Evolutionary conservation across 2,113 vertebrate species (phyloP), one percentile per base, ranked within the genome.

Genomic region (Choloepus hoffmanni): DNA sequence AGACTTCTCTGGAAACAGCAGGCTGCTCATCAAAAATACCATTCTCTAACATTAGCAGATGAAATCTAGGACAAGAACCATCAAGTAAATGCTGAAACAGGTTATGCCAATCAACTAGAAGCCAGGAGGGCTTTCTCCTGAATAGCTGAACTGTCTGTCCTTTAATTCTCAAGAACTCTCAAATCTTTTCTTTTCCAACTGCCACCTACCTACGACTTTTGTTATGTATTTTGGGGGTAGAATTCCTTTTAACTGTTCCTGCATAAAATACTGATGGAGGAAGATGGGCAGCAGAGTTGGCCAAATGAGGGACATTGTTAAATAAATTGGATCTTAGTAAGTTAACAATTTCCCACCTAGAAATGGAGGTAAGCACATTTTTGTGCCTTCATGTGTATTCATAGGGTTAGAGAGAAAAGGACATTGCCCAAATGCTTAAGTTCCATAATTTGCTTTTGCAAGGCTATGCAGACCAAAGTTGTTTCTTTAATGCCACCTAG

Each of bases 11-110:
- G 85, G 84, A 97, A 93, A 92, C 84, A 92, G 36, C 15, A 93
- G 65, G 6, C 33, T 93, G 26, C 83, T 95, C 77, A 92, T 94
- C 78, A 92, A 55, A 90, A 92, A 72, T 82, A 43, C 36, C 60
- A 60, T 94, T 95, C 58, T 90, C 14, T 94, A 90, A 81, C 58
- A 74, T 96, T 92, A 81, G 89, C 67, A 76, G 97, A 65, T 94
- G 77, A 95, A 96, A 97, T 96, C n/a, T 94, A 96, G 96, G 85
- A 11, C 89, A 96, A 92, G 60, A 73, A 94, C 82, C 94, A 90
- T 90, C 85, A 90, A 23, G 23, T 55, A 95, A 88, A 85, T 89
- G 36, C 58, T 89, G 84, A 91, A 91, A 62, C 63, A 84, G 58
- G 28, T 76, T 86, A 33, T 55, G 58, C 43, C 58, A 95, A 96